Percentiles rank a stretch among this genome's conserved stretches.
Evolutionary conservation across 2,797 vertebrate species (phyloP).

Genomic region (Arrhamphus sclerolepis): DNA sequence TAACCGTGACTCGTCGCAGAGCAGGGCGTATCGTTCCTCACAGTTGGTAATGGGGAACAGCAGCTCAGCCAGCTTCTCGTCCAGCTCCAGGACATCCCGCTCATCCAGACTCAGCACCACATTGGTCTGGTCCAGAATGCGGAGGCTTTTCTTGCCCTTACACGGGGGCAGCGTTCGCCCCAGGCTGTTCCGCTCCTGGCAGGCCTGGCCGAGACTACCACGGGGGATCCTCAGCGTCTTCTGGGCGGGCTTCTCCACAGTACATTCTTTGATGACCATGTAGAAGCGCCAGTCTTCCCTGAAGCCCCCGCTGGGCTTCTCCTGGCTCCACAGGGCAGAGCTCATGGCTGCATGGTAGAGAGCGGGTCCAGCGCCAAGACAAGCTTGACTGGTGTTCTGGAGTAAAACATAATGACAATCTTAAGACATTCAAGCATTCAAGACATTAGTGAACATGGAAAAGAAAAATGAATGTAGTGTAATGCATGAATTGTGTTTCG

Average conservation of each 20-base stretch:
- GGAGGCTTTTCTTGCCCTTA: slow-evolving; percentile 95
- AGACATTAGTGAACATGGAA: background rate
- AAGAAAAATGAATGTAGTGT: background rate
- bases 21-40: slow-evolving; percentile 92
- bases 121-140: slow-evolving; percentile 94
- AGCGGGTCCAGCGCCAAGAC: slow-evolving; percentile 65
- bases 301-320: slow-evolving; percentile 90
- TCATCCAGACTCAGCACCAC: slow-evolving; percentile 92
- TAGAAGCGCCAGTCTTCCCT: slow-evolving; percentile 97
- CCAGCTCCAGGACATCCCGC: slow-evolving; percentile 91
- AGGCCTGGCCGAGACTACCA: slow-evolving; percentile 93
- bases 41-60: slow-evolving; percentile 98
- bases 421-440: background rate
- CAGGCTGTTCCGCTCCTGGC: slow-evolving; percentile 91
- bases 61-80: slow-evolving; percentile 92
- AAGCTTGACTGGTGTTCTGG: slow-evolving; percentile 63
- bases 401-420: slow-evolving; percentile 1
- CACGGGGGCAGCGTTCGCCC: slow-evolving; percentile 88
- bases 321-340: slow-evolving; percentile 95
- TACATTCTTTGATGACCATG: slow-evolving; percentile 93
- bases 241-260: slow-evolving; percentile 92
- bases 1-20: slow-evolving; percentile 88
- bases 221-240: slow-evolving; percentile 92
- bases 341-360: slow-evolving; percentile 89
- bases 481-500: too few relatives aligned